Percentiles rank a stretch among this genome's conserved stretches.
These are phyloP conservation scores for Chaetodon trifasciatus DNA, from an alignment of 2,797 vertebrate genomes.

Conservation along the genomic window DNA sequence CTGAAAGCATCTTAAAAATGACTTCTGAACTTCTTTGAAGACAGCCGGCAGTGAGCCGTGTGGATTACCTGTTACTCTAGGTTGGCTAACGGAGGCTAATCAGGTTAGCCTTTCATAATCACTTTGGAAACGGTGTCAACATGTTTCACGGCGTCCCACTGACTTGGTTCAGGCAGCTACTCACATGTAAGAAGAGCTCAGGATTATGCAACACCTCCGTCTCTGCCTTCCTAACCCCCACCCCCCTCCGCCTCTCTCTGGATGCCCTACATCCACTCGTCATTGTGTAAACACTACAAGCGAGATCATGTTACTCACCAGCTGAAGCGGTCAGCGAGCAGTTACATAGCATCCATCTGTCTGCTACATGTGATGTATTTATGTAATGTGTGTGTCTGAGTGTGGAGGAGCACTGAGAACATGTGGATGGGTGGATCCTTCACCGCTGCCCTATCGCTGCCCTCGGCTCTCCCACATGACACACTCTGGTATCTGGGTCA, in stretches of 20 bases:
- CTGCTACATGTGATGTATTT: conserved; percentile 72
- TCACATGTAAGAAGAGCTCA: conserved; percentile 65
- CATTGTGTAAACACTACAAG: conserved; percentile 65
- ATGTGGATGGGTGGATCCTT: conserved; percentile 62
- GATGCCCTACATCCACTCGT: conserved; percentile 66
- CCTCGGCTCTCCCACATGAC: conserved; percentile 29
- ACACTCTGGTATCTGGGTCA: conserved; percentile 67
- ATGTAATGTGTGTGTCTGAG: conserved; percentile 62
- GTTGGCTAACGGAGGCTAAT: conserved; percentile 30
- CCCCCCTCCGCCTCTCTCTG: conserved; percentile 4
- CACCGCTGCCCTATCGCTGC: conserved; percentile 16
- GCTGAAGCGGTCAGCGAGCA: conserved; percentile 8
- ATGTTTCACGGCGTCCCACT: conserved; percentile 53
- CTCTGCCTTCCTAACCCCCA: conserved; percentile 2
- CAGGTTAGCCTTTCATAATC: conserved; percentile 70
- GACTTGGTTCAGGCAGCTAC: conserved; percentile 55
- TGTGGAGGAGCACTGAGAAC: conserved; percentile 38
- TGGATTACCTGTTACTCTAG: conserved; percentile 22
- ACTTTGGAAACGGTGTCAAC: conserved; percentile 61
- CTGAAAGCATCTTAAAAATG: not conserved
- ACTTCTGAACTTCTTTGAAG: too few relatives aligned
- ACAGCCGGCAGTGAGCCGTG: not conserved
- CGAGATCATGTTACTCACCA: conserved; percentile 55
- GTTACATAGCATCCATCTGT: conserved; percentile 63
- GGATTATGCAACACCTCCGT: conserved; percentile 66